phyloP scores from a whole-genome alignment of 2,797 vertebrate genomes.

The Neopelma chrysocephalum region DNA sequence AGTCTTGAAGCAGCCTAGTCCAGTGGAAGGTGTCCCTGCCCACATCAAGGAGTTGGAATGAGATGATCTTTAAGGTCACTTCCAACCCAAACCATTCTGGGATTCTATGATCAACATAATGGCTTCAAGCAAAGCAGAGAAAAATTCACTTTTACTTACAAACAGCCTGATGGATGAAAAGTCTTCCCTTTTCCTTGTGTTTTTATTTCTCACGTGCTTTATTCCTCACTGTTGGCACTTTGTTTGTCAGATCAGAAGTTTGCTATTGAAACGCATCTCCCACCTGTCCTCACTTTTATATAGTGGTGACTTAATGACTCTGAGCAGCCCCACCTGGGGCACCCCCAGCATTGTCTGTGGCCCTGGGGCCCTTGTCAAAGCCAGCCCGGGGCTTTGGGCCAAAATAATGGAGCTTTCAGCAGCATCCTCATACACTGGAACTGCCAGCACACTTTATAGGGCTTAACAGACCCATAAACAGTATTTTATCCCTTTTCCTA shows the following conservation, averaged over 20 bases:
- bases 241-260: background rate
- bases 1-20: background rate
- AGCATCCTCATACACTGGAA: background rate
- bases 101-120: rapidly evolving
- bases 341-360: background rate
- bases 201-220: background rate
- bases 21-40: rapidly evolving
- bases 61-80: too few relatives aligned
- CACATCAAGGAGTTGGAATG: rapidly evolving
- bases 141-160: background rate
- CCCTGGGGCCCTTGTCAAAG: rapidly evolving
- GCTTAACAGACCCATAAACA: background rate
- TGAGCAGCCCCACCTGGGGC: background rate
- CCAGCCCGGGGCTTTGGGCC: background rate
- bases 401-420: background rate
- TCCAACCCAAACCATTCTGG: too few relatives aligned
- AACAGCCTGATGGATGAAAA: background rate
- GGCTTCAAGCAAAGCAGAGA: background rate
- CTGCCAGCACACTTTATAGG: background rate
- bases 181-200: rapidly evolving
- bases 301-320: background rate
- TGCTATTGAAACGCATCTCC: rapidly evolving
- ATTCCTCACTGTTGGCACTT: rapidly evolving
- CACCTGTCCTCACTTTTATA: rapidly evolving
- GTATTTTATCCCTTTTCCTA: background rate